phyloP scores from a whole-genome alignment of 2,113 vertebrate genomes.

The Vombatus ursinus region DNA sequence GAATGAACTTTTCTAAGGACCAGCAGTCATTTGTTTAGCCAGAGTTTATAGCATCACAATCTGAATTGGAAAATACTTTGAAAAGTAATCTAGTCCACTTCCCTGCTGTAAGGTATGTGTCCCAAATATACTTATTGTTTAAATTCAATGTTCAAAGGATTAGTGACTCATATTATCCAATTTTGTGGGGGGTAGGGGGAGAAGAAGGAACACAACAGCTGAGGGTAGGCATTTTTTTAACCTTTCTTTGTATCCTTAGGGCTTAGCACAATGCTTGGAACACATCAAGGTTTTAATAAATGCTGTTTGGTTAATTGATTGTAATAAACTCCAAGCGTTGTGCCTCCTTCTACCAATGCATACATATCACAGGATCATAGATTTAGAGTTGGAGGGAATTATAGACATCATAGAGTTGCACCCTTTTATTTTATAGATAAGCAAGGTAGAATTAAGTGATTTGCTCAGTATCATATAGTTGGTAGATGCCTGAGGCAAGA shows the following conservation, averaged over 20 bases:
- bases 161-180: not conserved
- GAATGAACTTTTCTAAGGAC: not conserved
- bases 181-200: not conserved
- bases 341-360: too few relatives aligned
- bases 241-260: not conserved
- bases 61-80: slow-evolving; percentile 17
- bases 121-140: not conserved
- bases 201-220: not conserved
- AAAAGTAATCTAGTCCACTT: not conserved
- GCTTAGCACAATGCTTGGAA: too few relatives aligned
- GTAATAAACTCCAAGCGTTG: too few relatives aligned
- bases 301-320: too few relatives aligned
- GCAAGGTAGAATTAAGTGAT: too few relatives aligned
- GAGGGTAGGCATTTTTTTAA: not conserved
- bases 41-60: slow-evolving; percentile 6
- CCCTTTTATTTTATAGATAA: too few relatives aligned
- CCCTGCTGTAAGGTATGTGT: not conserved
- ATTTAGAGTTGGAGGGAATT: too few relatives aligned
- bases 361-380: too few relatives aligned
- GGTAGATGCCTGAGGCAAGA: too few relatives aligned
- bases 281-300: too few relatives aligned
- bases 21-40: not conserved
- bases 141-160: not conserved
- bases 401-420: too few relatives aligned
- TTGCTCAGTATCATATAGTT: too few relatives aligned